Conservation (phyloP, 2,797 vertebrate species). For the Esox masquinongy region DNA sequence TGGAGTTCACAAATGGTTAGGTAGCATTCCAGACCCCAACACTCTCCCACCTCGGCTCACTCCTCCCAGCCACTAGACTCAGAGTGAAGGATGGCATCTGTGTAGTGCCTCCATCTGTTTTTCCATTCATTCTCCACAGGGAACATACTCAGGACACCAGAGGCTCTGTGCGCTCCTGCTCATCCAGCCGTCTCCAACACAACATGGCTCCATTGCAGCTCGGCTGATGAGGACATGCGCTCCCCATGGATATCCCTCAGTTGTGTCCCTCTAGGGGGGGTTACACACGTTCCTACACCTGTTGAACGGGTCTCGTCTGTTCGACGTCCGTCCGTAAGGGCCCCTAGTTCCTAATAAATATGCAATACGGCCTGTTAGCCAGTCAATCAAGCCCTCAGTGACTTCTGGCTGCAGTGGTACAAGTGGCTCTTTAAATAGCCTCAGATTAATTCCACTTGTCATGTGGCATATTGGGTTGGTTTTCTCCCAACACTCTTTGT, state of each 20-base stretch:
- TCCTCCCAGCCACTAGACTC: constrained; percentile 7
- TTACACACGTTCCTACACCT: constrained; percentile 14
- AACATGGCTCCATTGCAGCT: constrained; percentile 6
- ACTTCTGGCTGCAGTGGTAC: constrained; percentile 1
- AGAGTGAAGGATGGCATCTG: constrained; percentile 31
- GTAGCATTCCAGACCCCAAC: not conserved
- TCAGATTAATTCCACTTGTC: constrained; percentile 44
- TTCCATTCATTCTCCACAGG: constrained; percentile 12
- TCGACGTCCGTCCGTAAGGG: constrained; percentile 13
- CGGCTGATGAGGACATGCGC: not conserved
- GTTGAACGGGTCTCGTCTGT: constrained; percentile 27
- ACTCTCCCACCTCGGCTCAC: constrained; percentile 3
- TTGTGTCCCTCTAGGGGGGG: not conserved
- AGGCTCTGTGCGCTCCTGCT: constrained; percentile 16
- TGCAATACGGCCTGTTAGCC: constrained; percentile 39
- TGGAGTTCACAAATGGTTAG: constrained; percentile 15
- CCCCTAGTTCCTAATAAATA: constrained; percentile 35
- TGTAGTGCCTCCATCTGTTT: constrained; percentile 32
- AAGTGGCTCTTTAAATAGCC: constrained; percentile 27
- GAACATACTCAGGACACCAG: constrained; percentile 17
- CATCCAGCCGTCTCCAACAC: constrained; percentile 22
- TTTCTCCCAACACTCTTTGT: constrained; percentile 37
- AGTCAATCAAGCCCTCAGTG: constrained; percentile 38
- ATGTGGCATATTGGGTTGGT: constrained; percentile 44
- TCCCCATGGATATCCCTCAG: not conserved